Percentiles rank a stretch among this genome's conserved stretches.
These are phyloP conservation scores for Patella pellucida DNA, from an alignment of 2,888 invertebrate species.

Conservation along the genomic window DNA sequence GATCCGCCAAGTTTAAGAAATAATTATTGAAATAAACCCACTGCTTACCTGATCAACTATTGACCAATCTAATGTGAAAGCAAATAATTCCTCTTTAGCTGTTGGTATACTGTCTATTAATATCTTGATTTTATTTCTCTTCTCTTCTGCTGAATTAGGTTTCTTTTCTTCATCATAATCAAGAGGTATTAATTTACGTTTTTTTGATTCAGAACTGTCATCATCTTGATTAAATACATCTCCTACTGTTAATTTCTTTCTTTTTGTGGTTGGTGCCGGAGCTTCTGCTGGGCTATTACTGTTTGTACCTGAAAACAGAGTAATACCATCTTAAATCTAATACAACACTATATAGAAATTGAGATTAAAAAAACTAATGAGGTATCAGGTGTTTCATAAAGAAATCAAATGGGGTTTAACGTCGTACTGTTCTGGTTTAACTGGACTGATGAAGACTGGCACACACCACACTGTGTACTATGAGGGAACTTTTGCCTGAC, in stretches of 20 bases:
- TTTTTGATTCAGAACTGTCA: conserved; percentile 74
- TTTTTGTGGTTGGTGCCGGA: conserved; percentile 33
- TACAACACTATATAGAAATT: no score
- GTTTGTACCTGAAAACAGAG: background rate
- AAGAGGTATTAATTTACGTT: conserved; percentile 78
- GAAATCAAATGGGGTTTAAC: no score
- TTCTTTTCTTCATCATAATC: conserved; percentile 64
- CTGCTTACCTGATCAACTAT: conserved; percentile 79
- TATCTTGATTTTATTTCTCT: conserved; percentile 94
- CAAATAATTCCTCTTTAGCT: conserved; percentile 95
- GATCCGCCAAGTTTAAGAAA: no score
- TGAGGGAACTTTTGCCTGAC: no score
- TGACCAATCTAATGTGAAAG: conserved; percentile 92
- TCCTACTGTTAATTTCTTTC: conserved; percentile 84
- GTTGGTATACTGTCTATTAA: conserved; percentile 99
- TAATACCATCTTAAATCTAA: no score
- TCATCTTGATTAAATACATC: conserved; percentile 88
- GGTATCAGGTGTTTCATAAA: no score
- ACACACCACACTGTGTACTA: no score
- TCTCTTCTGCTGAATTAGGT: conserved; percentile 82
- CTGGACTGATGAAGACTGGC: no score
- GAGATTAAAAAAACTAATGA: no score
- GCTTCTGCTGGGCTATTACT: conserved; percentile 39
- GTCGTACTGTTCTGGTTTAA: no score
- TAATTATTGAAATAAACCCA: no score